Evolutionary conservation across 2,888 invertebrate genomes (phyloP), one percentile per base, ranked within the genome.

Genomic region (Tetramorium bicarinatum): DNA sequence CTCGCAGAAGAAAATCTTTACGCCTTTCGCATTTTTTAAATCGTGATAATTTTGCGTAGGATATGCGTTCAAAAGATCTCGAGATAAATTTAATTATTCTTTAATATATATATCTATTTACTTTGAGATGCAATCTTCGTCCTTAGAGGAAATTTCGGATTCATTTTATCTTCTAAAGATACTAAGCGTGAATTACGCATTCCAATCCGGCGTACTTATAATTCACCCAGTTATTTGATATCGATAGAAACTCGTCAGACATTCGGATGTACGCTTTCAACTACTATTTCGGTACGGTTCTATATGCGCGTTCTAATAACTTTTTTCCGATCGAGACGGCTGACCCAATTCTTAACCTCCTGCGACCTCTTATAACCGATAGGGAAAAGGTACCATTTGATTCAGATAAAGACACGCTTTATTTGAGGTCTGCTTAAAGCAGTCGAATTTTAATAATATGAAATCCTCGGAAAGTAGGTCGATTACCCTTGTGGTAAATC

Each of bases 261-360:
- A 47, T 75, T 75, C 34, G 47, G 64, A 75, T 11, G n/a, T 34
- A 49, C 15, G 15, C 38, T 47, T 62, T 62, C 75, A 49, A 76
- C 18, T 25, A 74, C 75, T 76, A 76, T 76, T 76, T 76, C 11
- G 66, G 64, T 76, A 52, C 18, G 21, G 21, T 21, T 21, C 49
- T 76, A 52, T 66, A 66, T 52, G 13, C 38, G 13, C 49, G 38
- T 76, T 49, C 25, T 76, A 76, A 66, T 76, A 66, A 76, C 49
- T 76, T 76, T 76, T 76, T 76, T 38, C 6, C 76, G 66, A 76
- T 76, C 76, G 49, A 76, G 76, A 76, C 66, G 49, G 25, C 21
- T 76, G 76, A 76, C 76, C 76, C 25, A 76, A 76, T 76, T 76
- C 25, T 66, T 76, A 76, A 76, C 75, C 49, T 62, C 62, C 21